Conservation (phyloP, 2,113 vertebrate species). For the Phocoena phocoena region DNA sequence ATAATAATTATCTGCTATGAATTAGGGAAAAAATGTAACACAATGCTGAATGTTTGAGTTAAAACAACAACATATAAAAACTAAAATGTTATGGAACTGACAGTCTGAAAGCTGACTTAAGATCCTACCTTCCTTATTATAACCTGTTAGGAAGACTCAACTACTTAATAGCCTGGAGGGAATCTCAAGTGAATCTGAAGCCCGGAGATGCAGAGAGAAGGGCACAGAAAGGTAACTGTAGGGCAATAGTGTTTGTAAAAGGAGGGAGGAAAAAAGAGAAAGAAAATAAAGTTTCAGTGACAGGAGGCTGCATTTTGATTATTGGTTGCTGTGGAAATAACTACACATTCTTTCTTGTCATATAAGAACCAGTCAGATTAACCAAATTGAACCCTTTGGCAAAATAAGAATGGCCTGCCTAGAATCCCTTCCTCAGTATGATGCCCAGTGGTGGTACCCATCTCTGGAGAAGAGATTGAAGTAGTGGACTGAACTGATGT, state of each 20-base stretch:
- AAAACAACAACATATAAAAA: not conserved
- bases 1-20: not conserved
- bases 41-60: not conserved
- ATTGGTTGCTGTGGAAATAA: not conserved
- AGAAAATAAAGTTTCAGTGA: not conserved
- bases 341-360: not conserved
- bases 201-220: not conserved
- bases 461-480: not conserved
- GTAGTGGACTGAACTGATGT: not conserved
- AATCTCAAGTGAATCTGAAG: not conserved
- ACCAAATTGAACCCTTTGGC: not conserved
- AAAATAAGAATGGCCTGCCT: not conserved
- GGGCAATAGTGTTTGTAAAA: not conserved
- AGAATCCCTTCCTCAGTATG: not conserved
- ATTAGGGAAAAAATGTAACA: not conserved
- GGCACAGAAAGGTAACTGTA: not conserved
- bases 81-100: not conserved
- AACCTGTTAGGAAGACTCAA: not conserved
- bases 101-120: not conserved
- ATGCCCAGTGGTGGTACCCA: not conserved
- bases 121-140: not conserved
- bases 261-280: not conserved
- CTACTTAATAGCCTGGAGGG: not conserved
- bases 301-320: not conserved
- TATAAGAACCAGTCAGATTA: not conserved